A percentile compares a stretch with the other conserved stretches of the same genome.
These are phyloP conservation scores for Chromis chromis DNA, from an alignment of 2,797 vertebrate genomes.

Conservation along the genomic window DNA sequence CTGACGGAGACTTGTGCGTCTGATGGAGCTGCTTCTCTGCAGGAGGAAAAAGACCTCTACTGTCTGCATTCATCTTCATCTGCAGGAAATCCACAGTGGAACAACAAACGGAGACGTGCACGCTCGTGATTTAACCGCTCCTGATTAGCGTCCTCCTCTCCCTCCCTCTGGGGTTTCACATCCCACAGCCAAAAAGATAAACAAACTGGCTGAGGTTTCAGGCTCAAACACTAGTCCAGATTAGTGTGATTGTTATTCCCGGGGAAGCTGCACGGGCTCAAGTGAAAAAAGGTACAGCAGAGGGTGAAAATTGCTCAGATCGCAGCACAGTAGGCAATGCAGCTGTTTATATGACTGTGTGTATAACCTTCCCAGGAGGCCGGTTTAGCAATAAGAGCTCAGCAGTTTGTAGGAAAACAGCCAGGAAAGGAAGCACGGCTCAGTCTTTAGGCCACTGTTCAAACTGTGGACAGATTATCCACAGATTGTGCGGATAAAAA, in stretches of 20 bases:
- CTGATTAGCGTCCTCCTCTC: constrained; percentile 25
- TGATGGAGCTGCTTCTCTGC: constrained; percentile 11
- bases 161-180: constrained; percentile 21
- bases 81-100: constrained; percentile 9
- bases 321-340: constrained; percentile 39
- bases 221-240: constrained; percentile 36
- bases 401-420: constrained; percentile 14
- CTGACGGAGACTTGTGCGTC: background rate
- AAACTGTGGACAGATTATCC: constrained; percentile 6
- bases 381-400: constrained; percentile 18
- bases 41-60: constrained; percentile 13
- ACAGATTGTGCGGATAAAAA: constrained; percentile 11
- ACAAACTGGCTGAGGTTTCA: constrained; percentile 47
- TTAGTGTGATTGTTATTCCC: constrained; percentile 52
- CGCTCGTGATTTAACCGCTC: constrained; percentile 25
- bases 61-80: constrained; percentile 34
- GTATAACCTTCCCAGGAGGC: constrained; percentile 47
- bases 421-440: background rate
- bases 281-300: constrained; percentile 6
- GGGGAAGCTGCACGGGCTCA: constrained; percentile 24
- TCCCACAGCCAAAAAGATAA: constrained; percentile 36
- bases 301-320: constrained; percentile 50
- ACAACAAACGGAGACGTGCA: constrained; percentile 2
- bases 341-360: constrained; percentile 58
- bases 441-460: background rate